phyloP scores from a whole-genome alignment of 2,888 invertebrate species.

The Drosophila limbata region DNA sequence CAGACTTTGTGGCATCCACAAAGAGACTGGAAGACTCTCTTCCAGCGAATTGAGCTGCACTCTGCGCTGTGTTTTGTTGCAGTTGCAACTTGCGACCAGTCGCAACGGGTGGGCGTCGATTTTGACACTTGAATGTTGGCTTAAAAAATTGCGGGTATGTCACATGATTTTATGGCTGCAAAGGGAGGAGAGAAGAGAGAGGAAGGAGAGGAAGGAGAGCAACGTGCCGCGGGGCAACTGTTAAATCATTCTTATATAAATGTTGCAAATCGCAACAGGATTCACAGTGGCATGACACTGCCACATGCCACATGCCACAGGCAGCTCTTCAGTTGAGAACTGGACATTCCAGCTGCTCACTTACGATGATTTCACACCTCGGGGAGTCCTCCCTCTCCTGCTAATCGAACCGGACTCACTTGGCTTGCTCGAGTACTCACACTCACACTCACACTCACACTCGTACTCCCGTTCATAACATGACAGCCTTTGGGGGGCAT shows the following conservation, averaged over 20 bases:
- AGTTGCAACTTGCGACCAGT: conserved; percentile 23
- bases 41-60: conserved; percentile 53
- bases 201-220: background rate
- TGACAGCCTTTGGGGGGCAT: conserved; percentile 47
- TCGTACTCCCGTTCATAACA: conserved; percentile 8
- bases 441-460: background rate
- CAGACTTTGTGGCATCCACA: conserved; percentile 32
- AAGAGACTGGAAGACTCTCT: conserved; percentile 70
- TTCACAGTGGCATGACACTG: conserved; percentile 16
- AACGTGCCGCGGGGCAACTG: conserved; percentile 58
- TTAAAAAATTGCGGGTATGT: conserved; percentile 82
- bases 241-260: conserved; percentile 73
- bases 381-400: conserved; percentile 66
- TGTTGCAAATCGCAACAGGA: conserved; percentile 71
- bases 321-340: conserved; percentile 20
- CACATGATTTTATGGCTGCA: conserved; percentile 75
- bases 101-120: conserved; percentile 74
- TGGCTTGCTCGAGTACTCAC: conserved; percentile 9
- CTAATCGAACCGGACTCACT: conserved; percentile 24
- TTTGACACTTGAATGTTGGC: conserved; percentile 75
- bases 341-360: conserved; percentile 58
- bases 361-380: conserved; percentile 80
- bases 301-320: conserved; percentile 4
- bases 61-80: conserved; percentile 8
- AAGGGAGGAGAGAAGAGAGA: too few relatives aligned